Evolutionary conservation across 2,797 vertebrate genomes (phyloP), one percentile per base, ranked within the genome.

Genomic region (Denticeps clupeoides): DNA sequence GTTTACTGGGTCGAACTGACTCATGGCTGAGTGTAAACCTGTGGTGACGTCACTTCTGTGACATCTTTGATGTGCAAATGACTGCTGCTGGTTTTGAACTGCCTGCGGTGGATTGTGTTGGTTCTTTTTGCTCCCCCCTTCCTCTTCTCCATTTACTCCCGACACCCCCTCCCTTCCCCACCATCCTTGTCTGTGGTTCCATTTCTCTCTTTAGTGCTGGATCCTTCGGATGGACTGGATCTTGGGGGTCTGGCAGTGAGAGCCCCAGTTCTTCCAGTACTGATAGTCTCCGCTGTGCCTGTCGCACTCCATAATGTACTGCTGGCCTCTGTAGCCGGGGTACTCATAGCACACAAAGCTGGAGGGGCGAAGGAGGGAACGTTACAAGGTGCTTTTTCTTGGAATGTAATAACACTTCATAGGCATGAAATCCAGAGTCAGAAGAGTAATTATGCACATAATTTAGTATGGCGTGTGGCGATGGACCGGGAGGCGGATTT

Each of bases 271-370:
- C 35, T 24, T 65, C 56, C 67, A 70, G 58, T 70, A 59, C 43
- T 63, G 68, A 51, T 64, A 72, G 18, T 69, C 62, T 4, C 64
- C 63, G 2, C 62, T 68, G 63, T 72, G 56, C 33, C 29, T 53
- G 27, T 65, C 66, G 43, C 55, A 63, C 46, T 69, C 60, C 58
- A 60, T 69, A 42, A 72, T 56, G 35, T 72, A 72, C 63, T 74
- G 72, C 54, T 70, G 61, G 18, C 70, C 68, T 25, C 60, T 60
- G 55, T 71, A 74, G 32, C 65, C 72, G 1, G 70, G 65, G 46
- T 54, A 74, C 62, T 74, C 60, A 25, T 70, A 74, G 44, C 71
- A 74, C 56, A 74, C 67, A 13, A 64, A 70, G 19, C 67, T 70
- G 51, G 9, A 35, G 1, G 32, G 23, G 24, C 16, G n/a, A n/a